Percentiles rank a stretch among this genome's conserved stretches.
Evolutionary conservation across 2,797 vertebrate genomes (phyloP).

Genomic region (Bradypus variegatus): DNA sequence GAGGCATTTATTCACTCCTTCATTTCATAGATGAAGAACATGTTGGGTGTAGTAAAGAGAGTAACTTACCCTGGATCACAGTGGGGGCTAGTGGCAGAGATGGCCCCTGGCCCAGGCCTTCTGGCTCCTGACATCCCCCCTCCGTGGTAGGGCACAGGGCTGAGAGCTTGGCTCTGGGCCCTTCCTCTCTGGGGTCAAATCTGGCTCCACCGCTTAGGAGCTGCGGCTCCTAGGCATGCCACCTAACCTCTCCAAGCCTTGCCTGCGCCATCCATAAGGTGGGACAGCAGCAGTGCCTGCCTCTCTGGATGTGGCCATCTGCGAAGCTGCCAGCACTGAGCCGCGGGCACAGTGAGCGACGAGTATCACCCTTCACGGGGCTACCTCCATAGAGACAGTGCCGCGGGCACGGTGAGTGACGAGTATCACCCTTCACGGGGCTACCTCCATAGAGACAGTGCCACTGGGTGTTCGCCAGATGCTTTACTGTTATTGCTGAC

Average conservation of each 20-base stretch:
- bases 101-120: neutral
- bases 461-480: neutral
- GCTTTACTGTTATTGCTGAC: constrained; percentile 36
- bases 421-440: accelerated
- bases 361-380: accelerated
- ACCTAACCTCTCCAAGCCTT: neutral
- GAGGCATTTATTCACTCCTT: too few species aligned
- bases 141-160: neutral
- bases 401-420: neutral
- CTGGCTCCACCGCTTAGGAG: neutral
- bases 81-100: neutral
- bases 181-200: accelerated
- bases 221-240: neutral
- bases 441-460: neutral
- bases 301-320: too few species aligned
- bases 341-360: neutral
- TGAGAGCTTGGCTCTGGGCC: too few species aligned
- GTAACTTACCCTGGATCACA: too few species aligned
- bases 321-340: neutral
- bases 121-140: neutral
- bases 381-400: neutral
- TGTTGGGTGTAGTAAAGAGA: neutral
- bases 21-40: accelerated
- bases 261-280: neutral
- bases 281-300: accelerated